A percentile compares a stretch with the other conserved stretches of the same genome.
phyloP scores from a whole-genome alignment of 1,140 invertebrate species.

The Procambarus virginalis region DNA sequence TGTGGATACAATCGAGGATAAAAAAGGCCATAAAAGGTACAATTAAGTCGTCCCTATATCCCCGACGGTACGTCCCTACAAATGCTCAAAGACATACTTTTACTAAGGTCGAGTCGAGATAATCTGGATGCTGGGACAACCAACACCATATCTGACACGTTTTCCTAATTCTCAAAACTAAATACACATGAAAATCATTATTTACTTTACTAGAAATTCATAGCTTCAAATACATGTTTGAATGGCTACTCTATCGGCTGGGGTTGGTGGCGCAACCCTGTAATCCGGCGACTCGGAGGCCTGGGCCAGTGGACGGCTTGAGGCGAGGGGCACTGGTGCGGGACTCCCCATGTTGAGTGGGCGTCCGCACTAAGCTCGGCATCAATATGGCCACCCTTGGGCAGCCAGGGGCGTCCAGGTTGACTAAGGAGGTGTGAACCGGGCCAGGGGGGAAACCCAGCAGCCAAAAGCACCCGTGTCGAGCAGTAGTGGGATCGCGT shows the following conservation, averaged over 20 bases:
- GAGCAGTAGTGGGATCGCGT: constrained; percentile 32
- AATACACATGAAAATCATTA: too few relatives aligned
- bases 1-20: too few relatives aligned
- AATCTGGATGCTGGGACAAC: too few relatives aligned
- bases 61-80: too few relatives aligned
- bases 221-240: not conserved
- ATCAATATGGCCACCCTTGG: constrained; percentile 34
- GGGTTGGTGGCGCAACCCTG: constrained; percentile 38
- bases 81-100: too few relatives aligned
- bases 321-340: constrained; percentile 3
- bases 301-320: constrained; percentile 28
- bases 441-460: constrained; percentile 23
- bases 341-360: constrained; percentile 23
- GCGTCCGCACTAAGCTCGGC: constrained; percentile 1
- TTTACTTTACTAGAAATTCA: too few relatives aligned
- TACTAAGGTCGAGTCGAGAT: too few relatives aligned
- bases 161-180: too few relatives aligned
- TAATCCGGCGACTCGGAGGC: constrained; percentile 40
- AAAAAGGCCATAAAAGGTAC: too few relatives aligned
- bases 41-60: too few relatives aligned
- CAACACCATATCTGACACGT: too few relatives aligned
- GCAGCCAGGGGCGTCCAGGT: constrained; percentile 31
- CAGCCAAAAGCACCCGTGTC: constrained; percentile 43
- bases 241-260: not conserved
- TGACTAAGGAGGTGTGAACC: constrained; percentile 33